Percentiles rank a stretch among this genome's conserved stretches.
Conservation (phyloP, 2,888 invertebrate genomes). For the Sericinus montela region DNA sequence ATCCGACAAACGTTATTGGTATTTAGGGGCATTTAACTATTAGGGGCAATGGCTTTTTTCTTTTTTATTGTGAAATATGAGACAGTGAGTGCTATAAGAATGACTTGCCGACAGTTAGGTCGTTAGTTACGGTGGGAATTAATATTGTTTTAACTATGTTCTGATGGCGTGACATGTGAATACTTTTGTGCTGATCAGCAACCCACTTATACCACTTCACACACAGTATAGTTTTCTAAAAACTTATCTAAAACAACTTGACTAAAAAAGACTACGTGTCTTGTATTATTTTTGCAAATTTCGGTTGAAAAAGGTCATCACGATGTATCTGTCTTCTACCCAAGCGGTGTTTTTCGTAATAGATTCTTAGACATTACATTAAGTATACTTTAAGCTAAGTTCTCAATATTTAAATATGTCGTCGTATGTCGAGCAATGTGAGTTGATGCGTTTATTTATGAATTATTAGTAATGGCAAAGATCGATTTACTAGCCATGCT, state of each 20-base stretch:
- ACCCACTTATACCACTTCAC: constrained; percentile 3
- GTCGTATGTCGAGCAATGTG: no score
- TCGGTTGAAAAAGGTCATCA: no score
- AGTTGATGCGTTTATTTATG: no score
- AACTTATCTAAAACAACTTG: background rate
- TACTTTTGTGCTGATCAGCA: constrained; percentile 10
- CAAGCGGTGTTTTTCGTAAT: no score
- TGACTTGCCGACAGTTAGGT: constrained; percentile 56
- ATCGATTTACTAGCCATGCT: no score
- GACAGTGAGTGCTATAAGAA: constrained; percentile 53
- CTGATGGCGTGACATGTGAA: constrained; percentile 24
- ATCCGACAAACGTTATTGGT: constrained; percentile 77
- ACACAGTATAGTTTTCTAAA: background rate
- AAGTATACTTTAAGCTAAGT: no score
- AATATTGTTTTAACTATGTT: constrained; percentile 53
- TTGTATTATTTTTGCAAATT: background rate
- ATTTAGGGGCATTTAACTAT: constrained; percentile 73
- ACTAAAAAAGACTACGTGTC: background rate
- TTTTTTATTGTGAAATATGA: constrained; percentile 54
- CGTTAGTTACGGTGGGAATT: constrained; percentile 64
- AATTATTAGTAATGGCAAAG: no score
- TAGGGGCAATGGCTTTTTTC: constrained; percentile 59
- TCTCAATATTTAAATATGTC: no score
- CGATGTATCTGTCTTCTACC: no score
- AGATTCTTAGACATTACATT: no score